Base-by-base conservation (phyloP, 2,888 invertebrate genomes). In the Diploptera punctata region DNA sequence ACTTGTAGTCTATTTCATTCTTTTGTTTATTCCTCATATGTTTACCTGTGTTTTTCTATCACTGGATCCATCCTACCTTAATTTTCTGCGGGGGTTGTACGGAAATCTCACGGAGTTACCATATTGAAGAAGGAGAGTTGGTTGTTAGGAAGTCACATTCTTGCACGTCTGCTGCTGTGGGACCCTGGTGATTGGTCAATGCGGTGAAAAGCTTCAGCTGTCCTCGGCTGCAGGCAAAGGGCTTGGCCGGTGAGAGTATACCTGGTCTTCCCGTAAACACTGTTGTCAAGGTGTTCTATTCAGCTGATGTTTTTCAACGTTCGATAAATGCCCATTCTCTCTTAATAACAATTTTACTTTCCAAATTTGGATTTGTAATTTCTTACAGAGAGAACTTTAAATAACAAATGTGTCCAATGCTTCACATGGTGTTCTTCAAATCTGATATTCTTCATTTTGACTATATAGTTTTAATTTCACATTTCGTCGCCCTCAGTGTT, bases 41-140 rank as follows among this genome's bases (percentile, higher is more conserved):
- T 60, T 49, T 61, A 52, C 67, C 54, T 44, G 67, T 38, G 44
- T 67, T 54, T 54, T 54, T 54, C 52, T 52, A 57, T 38, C 72
- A 72, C 72, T 68, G 68, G 67, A 62, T 68, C 72, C 67, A 61
- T 72, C 72, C 72, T 72, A 72, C 72, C 72, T 72, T 72, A 62
- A 33, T 31, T 70, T 49, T 33, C 62, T 62, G 61, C 62, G 71
- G 52, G 71, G 33, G 47, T 52, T 49, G 19, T n/a, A 24, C 31
- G 33, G n/a, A n/a, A 29, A 29, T 21, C 18, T 29, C 65, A 16
- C n/a, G 33, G n/a, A n/a, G 65, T 38, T 38, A 44, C 65, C 65
- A 21, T 26, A 9, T 5, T 62, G 62, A 16, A 9, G 65, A 21
- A 43, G 65, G 24, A 21, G 57, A 9, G 68, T 26, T 21, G 43